phyloP scores from a whole-genome alignment of 2,888 invertebrate genomes.

The Tachystola acroxantha region DNA sequence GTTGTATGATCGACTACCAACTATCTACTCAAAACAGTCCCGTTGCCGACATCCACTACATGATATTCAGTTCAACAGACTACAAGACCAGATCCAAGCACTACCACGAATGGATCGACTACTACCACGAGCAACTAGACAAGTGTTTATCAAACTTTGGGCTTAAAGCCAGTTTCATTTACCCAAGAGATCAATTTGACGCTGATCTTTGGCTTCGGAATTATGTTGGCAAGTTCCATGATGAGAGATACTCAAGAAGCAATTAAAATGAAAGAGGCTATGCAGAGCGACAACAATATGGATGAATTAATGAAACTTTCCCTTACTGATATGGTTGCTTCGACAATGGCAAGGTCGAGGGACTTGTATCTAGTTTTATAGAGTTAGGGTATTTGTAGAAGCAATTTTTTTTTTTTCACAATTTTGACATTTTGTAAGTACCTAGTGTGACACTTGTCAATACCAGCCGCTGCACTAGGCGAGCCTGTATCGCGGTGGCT shows the following conservation, averaged over 20 bases:
- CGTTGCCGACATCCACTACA: slow-evolving; percentile 28
- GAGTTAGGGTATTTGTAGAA: slow-evolving; percentile 21
- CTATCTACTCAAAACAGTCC: slow-evolving; percentile 11
- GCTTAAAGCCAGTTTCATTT: slow-evolving; percentile 2
- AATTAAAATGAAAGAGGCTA: background rate
- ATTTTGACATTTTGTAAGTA: no score
- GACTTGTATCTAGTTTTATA: slow-evolving; percentile 24
- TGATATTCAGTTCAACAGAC: slow-evolving; percentile 36
- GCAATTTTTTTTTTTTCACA: background rate
- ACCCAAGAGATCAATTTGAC: slow-evolving; percentile 9
- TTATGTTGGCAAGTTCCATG: background rate
- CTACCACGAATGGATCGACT: slow-evolving; percentile 31
- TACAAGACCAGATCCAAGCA: slow-evolving; percentile 25
- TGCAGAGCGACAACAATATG: slow-evolving; percentile 12
- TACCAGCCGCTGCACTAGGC: no score
- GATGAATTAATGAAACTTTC: background rate
- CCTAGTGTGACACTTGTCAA: no score
- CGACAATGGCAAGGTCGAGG: slow-evolving; percentile 20
- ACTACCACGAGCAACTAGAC: slow-evolving; percentile 22
- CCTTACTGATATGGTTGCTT: no score
- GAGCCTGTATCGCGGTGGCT: no score
- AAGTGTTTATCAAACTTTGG: slow-evolving; percentile 2
- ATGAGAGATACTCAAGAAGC: slow-evolving; percentile 3
- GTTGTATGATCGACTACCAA: no score
- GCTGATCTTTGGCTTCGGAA: slow-evolving; percentile 6